Conservation (phyloP, 1,140 invertebrate species). For the Drosophila kanapiae region DNA sequence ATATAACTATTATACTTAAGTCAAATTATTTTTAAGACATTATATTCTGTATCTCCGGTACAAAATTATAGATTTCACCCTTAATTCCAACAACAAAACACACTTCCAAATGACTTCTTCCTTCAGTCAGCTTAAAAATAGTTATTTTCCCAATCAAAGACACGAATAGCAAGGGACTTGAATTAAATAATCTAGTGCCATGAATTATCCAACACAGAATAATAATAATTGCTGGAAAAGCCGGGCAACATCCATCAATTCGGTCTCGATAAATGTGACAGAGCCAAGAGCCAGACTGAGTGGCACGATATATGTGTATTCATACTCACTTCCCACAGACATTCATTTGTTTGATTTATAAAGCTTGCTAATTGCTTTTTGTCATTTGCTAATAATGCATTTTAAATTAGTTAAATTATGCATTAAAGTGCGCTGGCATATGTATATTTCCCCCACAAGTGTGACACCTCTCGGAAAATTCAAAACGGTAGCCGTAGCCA, state of each 20-base stretch:
- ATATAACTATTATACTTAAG: neutral
- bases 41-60: neutral
- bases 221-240: slow-evolving; percentile 1
- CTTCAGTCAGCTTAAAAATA: neutral
- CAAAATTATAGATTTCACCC: neutral
- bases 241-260: slow-evolving; percentile 9
- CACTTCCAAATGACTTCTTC: neutral
- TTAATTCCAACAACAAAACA: no score
- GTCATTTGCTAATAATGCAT: slow-evolving; percentile 52
- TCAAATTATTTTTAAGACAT: neutral
- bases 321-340: slow-evolving; percentile 5
- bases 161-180: neutral
- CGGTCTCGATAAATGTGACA: slow-evolving; percentile 18
- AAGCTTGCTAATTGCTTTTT: slow-evolving; percentile 64
- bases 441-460: slow-evolving; percentile 4
- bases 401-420: slow-evolving; percentile 59
- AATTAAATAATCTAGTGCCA: slow-evolving; percentile 6
- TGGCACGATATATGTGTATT: neutral
- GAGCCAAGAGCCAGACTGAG: neutral
- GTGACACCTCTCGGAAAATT: slow-evolving; percentile 21
- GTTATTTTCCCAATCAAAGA: slow-evolving; percentile 1
- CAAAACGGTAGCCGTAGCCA: slow-evolving; percentile 22
- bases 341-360: slow-evolving; percentile 58
- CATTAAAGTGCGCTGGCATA: slow-evolving; percentile 28
- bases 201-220: slow-evolving; percentile 18